Base-by-base conservation (phyloP, 1,140 invertebrate species). In the Drosophila ohnishii region DNA sequence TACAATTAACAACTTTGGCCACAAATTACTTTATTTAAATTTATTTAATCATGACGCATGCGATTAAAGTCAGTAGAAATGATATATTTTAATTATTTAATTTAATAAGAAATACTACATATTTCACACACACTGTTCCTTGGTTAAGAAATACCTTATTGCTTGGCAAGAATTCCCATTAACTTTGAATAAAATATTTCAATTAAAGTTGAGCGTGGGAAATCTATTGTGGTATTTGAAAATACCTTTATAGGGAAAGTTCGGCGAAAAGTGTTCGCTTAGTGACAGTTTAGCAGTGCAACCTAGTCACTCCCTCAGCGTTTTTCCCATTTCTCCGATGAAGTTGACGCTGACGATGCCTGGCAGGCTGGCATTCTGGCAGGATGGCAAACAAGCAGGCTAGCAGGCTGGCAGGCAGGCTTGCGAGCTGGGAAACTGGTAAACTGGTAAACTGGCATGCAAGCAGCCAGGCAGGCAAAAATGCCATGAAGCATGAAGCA, bases 401-500 rank as follows among this genome's bases (percentile, higher is more conserved):
- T 60, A 28, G 35, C 35, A 30, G 14, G 37, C 59, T 45, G 58
- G 72, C 67, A 75, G 16, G 57, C 28, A 22, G n/a, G 64, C 51
- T 60, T n/a, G 37, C 35, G 28, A 13, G 28, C 51, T 40, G 51
- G 69, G 30, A 75, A 11, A 19, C 47, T 34, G 65, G 59, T 28
- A 39, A 35, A 35, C 22, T 34, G 65, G 45, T n/a, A 69, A 22
- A 32, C 42, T 34, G 48, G 67, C 67, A 70, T 37, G 44, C 60
- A 51, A 42, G 25, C 51, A 45, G 57, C 19, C 56, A 60, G 65
- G 53, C 57, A 58, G 57, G 61, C 60, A 62, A 76, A 72, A 71
- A 77, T 66, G 53, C 58, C 69, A 62, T 87, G 65, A 72, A 72
- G 70, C 78, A 87, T 72, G 63, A 78, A 81, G 51, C 74, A 64